These are phyloP conservation scores for Stichodactyla mertensii DNA, from an alignment of 64 coral and sea anemone species.

Conservation along the genomic window DNA sequence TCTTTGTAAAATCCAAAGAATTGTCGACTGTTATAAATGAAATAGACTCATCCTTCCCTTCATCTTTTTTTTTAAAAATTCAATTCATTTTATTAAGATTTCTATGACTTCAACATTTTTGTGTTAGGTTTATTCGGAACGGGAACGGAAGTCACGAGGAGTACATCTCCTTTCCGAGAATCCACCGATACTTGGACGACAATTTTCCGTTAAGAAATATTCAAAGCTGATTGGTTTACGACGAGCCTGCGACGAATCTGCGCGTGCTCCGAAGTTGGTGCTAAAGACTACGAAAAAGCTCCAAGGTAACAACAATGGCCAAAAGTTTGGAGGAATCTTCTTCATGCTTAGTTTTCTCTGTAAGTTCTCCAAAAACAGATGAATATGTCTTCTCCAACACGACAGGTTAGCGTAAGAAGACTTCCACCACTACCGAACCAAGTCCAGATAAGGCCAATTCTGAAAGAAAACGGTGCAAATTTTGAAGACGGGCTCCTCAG, in stretches of 20 bases:
- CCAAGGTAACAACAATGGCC: conserved; percentile 27
- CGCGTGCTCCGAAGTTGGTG: conserved; percentile 22
- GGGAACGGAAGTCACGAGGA: neutral
- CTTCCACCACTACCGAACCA: conserved; percentile 90
- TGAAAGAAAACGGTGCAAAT: conserved; percentile 49
- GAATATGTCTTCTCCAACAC: conserved; percentile 93
- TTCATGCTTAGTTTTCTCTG: conserved; percentile 13
- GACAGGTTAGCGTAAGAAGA: conserved; percentile 85
- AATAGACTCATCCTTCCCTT: neutral
- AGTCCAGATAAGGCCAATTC: conserved; percentile 30
- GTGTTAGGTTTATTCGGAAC: neutral
- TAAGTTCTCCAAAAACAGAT: neutral
- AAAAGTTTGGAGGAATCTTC: conserved; percentile 12
- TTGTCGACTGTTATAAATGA: neutral
- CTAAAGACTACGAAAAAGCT: neutral
- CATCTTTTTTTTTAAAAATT: neutral
- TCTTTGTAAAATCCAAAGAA: neutral
- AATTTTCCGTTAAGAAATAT: neutral
- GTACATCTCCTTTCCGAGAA: neutral
- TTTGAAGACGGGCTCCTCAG: conserved; percentile 5
- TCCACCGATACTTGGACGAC: neutral
- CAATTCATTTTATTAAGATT: neutral
- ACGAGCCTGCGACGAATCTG: neutral
- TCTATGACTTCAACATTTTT: neutral
- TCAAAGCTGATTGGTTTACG: neutral